Percentiles rank a stretch among this genome's conserved stretches.
Evolutionary conservation across 2,113 vertebrate species (phyloP).

Genomic region (Formicarius rufipectus): DNA sequence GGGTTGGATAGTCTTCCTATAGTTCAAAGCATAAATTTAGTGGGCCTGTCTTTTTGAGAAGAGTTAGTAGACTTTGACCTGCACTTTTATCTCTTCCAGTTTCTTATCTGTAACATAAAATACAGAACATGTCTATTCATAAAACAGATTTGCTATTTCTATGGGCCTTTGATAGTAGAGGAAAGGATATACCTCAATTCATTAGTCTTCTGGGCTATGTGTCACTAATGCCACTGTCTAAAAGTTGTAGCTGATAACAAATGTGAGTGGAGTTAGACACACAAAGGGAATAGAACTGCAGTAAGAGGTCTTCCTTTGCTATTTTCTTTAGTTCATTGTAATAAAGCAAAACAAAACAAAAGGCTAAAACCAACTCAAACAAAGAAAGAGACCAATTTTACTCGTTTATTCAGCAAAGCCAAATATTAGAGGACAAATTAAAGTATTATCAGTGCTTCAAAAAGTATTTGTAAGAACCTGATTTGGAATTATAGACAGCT

Average conservation of each 20-base stretch:
- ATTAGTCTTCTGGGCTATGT: not conserved
- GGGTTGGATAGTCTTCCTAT: not conserved
- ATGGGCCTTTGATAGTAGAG: not conserved
- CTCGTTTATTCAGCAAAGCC: not conserved
- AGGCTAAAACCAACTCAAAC: not conserved
- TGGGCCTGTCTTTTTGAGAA: not conserved
- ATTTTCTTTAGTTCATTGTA: conserved; percentile 34
- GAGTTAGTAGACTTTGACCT: not conserved
- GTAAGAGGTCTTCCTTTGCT: not conserved
- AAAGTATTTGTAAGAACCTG: not conserved
- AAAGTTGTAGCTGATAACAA: not conserved
- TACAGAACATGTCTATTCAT: not conserved
- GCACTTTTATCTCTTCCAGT: not conserved
- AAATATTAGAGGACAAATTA: not conserved
- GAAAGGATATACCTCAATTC: not conserved
- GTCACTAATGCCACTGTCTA: not conserved
- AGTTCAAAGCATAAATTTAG: not conserved
- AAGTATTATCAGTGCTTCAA: not conserved
- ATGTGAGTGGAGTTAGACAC: not conserved
- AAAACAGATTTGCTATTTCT: not conserved
- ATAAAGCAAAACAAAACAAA: not conserved
- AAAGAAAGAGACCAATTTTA: not conserved
- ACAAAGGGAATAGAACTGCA: not conserved
- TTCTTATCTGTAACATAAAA: not conserved
- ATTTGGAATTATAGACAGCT: not conserved